Evolutionary conservation across 2,888 invertebrate genomes (phyloP).

Genomic region (Carpatolechia fugitivella): DNA sequence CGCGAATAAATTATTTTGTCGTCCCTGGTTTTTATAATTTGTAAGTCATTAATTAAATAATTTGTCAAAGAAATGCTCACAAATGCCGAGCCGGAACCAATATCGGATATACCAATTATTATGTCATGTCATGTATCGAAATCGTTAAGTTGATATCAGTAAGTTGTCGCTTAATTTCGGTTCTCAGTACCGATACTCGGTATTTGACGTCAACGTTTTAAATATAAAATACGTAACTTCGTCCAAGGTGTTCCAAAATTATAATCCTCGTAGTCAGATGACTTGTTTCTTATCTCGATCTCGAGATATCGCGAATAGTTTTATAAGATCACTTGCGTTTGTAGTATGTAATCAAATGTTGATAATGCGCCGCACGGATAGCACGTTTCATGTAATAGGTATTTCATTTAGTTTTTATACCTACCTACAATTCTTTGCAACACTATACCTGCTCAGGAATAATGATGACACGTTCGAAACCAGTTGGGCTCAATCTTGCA

Average conservation of each 20-base stretch:
- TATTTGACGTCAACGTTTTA: not conserved
- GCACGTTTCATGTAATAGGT: slow-evolving; percentile 14
- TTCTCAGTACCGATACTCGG: not conserved
- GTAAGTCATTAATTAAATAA: not conserved
- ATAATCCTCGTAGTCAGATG: not conserved
- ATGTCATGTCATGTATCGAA: not conserved
- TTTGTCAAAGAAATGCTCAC: not conserved
- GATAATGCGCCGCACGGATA: slow-evolving; percentile 1
- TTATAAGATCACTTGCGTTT: slow-evolving; percentile 8
- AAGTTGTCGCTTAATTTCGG: too few relatives aligned
- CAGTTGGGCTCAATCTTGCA: not conserved
- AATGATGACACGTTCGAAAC: not conserved
- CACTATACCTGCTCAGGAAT: too few relatives aligned
- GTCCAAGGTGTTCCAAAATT: not conserved
- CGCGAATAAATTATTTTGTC: not conserved
- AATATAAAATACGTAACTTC: slow-evolving; percentile 2
- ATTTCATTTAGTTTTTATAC: too few relatives aligned
- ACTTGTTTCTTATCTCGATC: slow-evolving; percentile 12
- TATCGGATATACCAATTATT: slow-evolving; percentile 6
- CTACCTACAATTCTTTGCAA: too few relatives aligned
- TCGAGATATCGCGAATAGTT: slow-evolving; percentile 9
- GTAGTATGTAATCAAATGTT: slow-evolving; percentile 13
- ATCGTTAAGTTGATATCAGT: too few relatives aligned
- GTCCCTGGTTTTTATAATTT: too few relatives aligned
- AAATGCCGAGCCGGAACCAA: slow-evolving; percentile 6